Evolutionary conservation across 2,888 invertebrate genomes (phyloP).

Genomic region (Subacronicta megacephala): DNA sequence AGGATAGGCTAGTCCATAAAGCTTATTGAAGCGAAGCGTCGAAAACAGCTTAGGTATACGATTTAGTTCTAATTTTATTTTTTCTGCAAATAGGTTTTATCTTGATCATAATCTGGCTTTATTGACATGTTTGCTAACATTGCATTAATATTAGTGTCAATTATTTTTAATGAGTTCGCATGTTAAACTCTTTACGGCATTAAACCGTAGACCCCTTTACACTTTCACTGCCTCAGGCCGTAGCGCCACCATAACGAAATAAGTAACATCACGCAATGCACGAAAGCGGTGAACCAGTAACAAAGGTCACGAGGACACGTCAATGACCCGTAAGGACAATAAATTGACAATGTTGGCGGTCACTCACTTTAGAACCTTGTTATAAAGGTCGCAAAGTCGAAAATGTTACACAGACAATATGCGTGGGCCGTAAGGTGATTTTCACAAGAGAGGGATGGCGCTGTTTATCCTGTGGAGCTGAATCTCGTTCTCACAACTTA

Average conservation of each 20-base stretch:
- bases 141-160: not conserved
- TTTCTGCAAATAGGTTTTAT: no score
- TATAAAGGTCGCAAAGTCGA: no score
- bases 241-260: constrained; percentile 10
- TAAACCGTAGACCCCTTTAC: constrained; percentile 5
- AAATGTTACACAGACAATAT: no score
- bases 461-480: no score
- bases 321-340: constrained; percentile 26
- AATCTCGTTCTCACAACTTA: no score
- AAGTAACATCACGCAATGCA: constrained; percentile 46
- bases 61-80: no score
- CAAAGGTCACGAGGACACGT: constrained; percentile 37
- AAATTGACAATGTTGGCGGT: not conserved
- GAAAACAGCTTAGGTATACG: no score
- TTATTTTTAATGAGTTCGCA: not conserved
- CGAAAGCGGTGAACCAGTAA: constrained; percentile 35
- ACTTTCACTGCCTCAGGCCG: constrained; percentile 38
- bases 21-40: not conserved
- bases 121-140: not conserved
- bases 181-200: constrained; percentile 3
- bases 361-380: not conserved
- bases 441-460: no score
- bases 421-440: no score
- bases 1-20: no score
- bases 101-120: not conserved